Evolutionary conservation across 1,140 invertebrate species (phyloP), one percentile per base, ranked within the genome.

Genomic region (Cylas formicarius): DNA sequence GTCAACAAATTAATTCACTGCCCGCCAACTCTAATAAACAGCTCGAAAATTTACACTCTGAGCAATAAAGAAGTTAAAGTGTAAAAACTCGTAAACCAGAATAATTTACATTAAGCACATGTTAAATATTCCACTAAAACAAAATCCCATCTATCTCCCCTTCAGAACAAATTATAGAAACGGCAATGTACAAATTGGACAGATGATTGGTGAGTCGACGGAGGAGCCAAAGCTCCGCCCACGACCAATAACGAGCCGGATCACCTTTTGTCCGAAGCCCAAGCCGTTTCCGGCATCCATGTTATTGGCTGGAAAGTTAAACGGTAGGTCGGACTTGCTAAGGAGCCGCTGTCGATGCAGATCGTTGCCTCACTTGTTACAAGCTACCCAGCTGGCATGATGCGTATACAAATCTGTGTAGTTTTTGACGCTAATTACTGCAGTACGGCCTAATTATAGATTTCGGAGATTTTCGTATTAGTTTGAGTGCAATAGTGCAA

Each of bases 91-190:
- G 55, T 61, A 62, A 62, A 59, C 19, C 39, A 55, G 56, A 62
- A 62, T 62, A 61, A 62, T 62, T 60, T 60, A 61, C 60, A 64
- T 61, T 62, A 61, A 64, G 55, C 52, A 64, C 62, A 61, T 60
- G 54, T 54, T 64, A 61, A 63, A 61, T 60, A 59, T 57, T 39
- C 44, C 50, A 46, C 50, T 56, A 61, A 62, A 62, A 60, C 62
- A 60, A 64, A 62, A 61, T 60, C 57, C 52, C 55, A 62, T 64
- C 62, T 60, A 63, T 63, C 57, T 58, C 49, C 43, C 27, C 50
- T 48, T 39, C 28, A 46, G 52, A 62, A 63, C 53, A 62, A 60
- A 62, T 61, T 57, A 57, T 52, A 56, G 53, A 55, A 57, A 56
- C 55, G 48, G 47, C 48, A 50, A 21, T 23, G 33, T 52, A 44